Evolutionary conservation across 2,888 invertebrate species (phyloP), one percentile per base, ranked within the genome.

Genomic region (Plutella xylostella): DNA sequence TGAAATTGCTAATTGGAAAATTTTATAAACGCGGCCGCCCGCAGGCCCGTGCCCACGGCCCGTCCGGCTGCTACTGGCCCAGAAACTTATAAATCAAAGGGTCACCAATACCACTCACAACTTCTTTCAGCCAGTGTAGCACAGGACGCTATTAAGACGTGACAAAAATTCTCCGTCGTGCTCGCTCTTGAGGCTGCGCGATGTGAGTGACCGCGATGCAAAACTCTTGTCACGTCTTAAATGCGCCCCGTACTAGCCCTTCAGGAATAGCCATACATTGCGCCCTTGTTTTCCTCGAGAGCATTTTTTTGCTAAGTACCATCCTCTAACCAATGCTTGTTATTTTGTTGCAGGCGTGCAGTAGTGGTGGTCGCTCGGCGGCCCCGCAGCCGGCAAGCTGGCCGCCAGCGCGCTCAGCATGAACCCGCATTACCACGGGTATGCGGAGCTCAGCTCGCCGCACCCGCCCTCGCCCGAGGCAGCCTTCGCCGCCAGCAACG

Each of bases 381-480:
- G n/a, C n/a, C n/a, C n/a, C n/a, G n/a, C n/a, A 84, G 86, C 87
- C 88, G 87, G 86, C 92, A 92, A 92, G 88, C 92, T 92, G 92
- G 92, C 92, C 86, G 91, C 91, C 89, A 90, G 91, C 85, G 87
- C 90, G 82, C 87, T 90, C 84, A 91, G 92, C 85, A 93, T 94
- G 93, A 94, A 93, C 90, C 92, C 93, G 86, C 92, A 92, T 86
- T 93, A 92, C 88, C 92, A 92, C 88, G 89, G 91, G 85, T 92
- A 91, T 86, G 87, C 90, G 85, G 91, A 91, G 86, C 87, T 92
- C 63, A 89, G 90, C 83, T 90, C 91, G 68, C 90, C 91, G 60
- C 91, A 91, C 83, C 90, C 90, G 72, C 88, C 90, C 55, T 89
- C 90, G 63, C 91, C 91, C 58, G 91, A 90, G 76, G 89, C 89